Evolutionary conservation across 2,888 invertebrate genomes (phyloP).

Genomic region (Callimorpha dominula): DNA sequence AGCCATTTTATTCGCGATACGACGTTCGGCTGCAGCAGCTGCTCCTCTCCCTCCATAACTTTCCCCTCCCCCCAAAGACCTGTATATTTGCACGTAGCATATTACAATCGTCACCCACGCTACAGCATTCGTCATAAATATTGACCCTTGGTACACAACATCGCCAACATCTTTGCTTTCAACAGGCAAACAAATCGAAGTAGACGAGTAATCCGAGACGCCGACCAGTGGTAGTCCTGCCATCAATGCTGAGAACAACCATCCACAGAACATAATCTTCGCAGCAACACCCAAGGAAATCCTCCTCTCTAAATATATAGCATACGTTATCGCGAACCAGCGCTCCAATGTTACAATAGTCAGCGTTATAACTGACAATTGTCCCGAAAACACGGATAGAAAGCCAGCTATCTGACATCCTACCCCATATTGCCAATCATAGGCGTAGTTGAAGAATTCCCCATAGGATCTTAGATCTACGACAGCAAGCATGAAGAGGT

Average conservation of each 20-base stretch:
- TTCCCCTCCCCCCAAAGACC: conserved; percentile 91
- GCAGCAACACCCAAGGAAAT: conserved; percentile 91
- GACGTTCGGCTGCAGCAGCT: conserved; percentile 89
- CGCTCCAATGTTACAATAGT: conserved; percentile 95
- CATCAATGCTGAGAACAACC: conserved; percentile 92
- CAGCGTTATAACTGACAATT: conserved; percentile 95
- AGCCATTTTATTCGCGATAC: conserved; percentile 96
- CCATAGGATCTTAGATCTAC: conserved; percentile 95
- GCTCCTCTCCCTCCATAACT: conserved; percentile 88
- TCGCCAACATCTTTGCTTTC: conserved; percentile 90
- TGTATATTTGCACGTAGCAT: conserved; percentile 95
- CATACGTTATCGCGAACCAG: conserved; percentile 94
- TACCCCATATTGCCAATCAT: conserved; percentile 94
- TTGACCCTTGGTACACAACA: conserved; percentile 90
- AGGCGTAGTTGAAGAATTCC: conserved; percentile 96
- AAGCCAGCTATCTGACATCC: conserved; percentile 96
- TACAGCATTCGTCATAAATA: conserved; percentile 92
- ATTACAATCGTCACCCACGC: conserved; percentile 94
- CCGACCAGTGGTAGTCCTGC: conserved; percentile 93
- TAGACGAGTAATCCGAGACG: conserved; percentile 95
- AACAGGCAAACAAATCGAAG: conserved; percentile 95
- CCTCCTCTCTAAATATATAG: conserved; percentile 93
- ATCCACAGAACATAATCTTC: conserved; percentile 92
- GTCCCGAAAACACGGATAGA: conserved; percentile 94
- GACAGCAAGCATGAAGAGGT: conserved; percentile 93